Percentiles rank a stretch among this genome's conserved stretches.
phyloP scores from a whole-genome alignment of 2,888 invertebrate genomes.

The Danaus chrysippus region DNA sequence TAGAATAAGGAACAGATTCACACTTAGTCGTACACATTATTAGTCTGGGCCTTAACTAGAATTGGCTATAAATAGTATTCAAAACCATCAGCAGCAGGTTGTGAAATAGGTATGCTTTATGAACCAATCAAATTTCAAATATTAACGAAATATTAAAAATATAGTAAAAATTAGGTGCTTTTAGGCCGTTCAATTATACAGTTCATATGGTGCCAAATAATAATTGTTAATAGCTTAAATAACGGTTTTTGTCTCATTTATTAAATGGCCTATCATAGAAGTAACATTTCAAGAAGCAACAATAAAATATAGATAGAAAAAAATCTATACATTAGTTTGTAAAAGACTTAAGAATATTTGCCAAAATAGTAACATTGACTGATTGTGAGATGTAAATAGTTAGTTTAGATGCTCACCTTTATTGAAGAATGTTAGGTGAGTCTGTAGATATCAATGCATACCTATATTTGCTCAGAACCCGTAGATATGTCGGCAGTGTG shows the following conservation, averaged over 20 bases:
- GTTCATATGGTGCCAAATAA: constrained; percentile 59
- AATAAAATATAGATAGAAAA: constrained; percentile 19
- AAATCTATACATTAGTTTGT: constrained; percentile 23
- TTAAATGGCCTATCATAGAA: constrained; percentile 30
- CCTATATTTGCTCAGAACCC: constrained; percentile 77
- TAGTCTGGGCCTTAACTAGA: not conserved
- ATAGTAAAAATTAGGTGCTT: constrained; percentile 54
- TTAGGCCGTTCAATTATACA: constrained; percentile 67
- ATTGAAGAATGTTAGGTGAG: constrained; percentile 60
- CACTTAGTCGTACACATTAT: constrained; percentile 17
- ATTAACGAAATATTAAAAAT: constrained; percentile 27
- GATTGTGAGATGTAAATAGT: constrained; percentile 76
- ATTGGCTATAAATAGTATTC: constrained; percentile 15
- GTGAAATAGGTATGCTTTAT: constrained; percentile 59
- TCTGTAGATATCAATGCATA: constrained; percentile 73
- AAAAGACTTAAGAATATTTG: constrained; percentile 48
- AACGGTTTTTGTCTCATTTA: constrained; percentile 44
- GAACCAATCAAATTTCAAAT: constrained; percentile 38
- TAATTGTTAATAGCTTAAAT: constrained; percentile 37
- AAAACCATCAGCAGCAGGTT: constrained; percentile 62
- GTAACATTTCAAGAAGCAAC: constrained; percentile 18
- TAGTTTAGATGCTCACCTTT: constrained; percentile 71
- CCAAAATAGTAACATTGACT: constrained; percentile 76
- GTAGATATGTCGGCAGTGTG: constrained; percentile 60
- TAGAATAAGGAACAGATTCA: constrained; percentile 33